Evolutionary conservation across 92 coral and sea anemone species (phyloP), one percentile per base, ranked within the genome.

Genomic region (Epizoanthus ramosus): DNA sequence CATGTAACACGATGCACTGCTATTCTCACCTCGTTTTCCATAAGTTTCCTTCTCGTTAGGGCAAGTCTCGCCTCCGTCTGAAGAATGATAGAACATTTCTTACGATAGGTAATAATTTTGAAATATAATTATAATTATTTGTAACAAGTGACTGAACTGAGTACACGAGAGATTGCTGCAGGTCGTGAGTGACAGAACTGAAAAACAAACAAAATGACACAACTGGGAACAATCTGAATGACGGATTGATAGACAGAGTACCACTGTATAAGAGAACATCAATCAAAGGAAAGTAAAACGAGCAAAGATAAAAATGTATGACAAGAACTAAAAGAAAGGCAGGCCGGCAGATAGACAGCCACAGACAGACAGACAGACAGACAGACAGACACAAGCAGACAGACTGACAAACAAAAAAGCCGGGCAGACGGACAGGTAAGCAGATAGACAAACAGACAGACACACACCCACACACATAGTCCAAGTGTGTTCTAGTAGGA

Each of bases 41-140:
- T 93, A 67, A 93, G 84, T 80, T 93, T 93, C 71, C 86, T 88
- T 63, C 84, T 92, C 14, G 97, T 88, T 21, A 88, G 76, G 63
- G 94, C 92, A 45, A 93, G 88, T 73, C 88, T 93, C 12, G 94
- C 92, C 58, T 91, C 97, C 72, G 92, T 88, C 93, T 90, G 72
- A 53, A 50, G 79, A 41, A 57, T 22, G 39, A 75, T n/a, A 19
- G 63, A 31, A 54, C 8, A 15, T 15, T 21, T 77, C n/a, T 24
- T 47, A 7, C 53, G 53, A 6, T 50, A 50, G 14, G 54, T 50
- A 50, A 13, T 50, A 50, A 47, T 10, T 6, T 13, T 12, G 54
- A 28, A 28, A 28, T n/a, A n/a, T n/a, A n/a, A n/a, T n/a, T n/a
- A n/a, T n/a, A n/a, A n/a, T n/a, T n/a, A n/a, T n/a, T n/a, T n/a